Evolutionary conservation across 2,888 invertebrate species (phyloP).

Genomic region (Tipula vernalis): DNA sequence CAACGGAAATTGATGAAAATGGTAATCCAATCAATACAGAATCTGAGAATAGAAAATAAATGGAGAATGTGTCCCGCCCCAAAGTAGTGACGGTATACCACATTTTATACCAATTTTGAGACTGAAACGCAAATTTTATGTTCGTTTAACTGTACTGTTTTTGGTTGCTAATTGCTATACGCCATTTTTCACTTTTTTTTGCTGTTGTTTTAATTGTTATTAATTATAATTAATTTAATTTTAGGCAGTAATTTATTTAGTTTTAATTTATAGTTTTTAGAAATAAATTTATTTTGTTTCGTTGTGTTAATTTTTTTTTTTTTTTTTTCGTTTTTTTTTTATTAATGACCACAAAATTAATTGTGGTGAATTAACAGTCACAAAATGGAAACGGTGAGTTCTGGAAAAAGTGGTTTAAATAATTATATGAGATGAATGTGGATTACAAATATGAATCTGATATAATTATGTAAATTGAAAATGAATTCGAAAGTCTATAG

Average conservation of each 20-base stretch:
- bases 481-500: too few species aligned
- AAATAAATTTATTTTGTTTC: not conserved
- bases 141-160: not conserved
- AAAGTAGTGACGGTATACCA: not conserved
- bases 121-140: not conserved
- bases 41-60: not conserved
- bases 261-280: not conserved
- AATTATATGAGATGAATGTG: too few species aligned
- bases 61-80: not conserved
- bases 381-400: too few species aligned
- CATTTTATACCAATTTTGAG: not conserved
- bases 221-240: not conserved
- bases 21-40: constrained; percentile 45
- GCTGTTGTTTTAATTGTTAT: not conserved
- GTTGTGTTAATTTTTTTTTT: not conserved
- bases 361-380: too few species aligned
- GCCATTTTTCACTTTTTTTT: not conserved
- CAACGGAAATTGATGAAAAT: constrained; percentile 64
- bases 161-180: not conserved
- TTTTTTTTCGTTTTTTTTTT: not conserved
- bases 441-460: not conserved
- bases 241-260: not conserved
- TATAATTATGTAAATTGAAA: not conserved
- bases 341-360: not conserved
- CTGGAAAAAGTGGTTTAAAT: too few species aligned